phyloP scores from a whole-genome alignment of 2,888 invertebrate genomes.

The Sinelater perroti region DNA sequence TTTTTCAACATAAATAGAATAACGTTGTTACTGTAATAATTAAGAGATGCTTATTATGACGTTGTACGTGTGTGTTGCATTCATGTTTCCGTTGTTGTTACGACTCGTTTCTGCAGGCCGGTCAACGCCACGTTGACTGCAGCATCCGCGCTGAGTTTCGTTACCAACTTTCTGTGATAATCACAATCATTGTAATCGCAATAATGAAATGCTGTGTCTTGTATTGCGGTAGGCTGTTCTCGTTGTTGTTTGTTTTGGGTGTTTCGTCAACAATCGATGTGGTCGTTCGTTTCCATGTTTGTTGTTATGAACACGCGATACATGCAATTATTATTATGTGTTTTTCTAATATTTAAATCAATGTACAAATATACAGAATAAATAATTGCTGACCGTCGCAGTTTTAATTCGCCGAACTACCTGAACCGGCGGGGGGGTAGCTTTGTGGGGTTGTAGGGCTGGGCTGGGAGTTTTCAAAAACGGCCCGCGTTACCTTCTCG shows the following conservation, averaged over 20 bases:
- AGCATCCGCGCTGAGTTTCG: slow-evolving; percentile 42
- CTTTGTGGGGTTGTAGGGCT: too few species aligned
- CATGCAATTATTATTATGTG: slow-evolving; percentile 39
- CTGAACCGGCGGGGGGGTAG: too few species aligned
- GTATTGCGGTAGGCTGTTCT: slow-evolving; percentile 59
- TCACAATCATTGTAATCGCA: slow-evolving; percentile 62
- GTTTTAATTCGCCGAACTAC: too few species aligned
- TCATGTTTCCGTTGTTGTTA: not conserved
- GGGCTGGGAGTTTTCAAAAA: too few species aligned
- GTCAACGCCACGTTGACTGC: slow-evolving; percentile 24
- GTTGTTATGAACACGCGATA: slow-evolving; percentile 44
- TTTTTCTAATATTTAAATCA: slow-evolving; percentile 46
- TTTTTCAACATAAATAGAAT: slow-evolving; percentile 23
- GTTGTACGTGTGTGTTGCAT: slow-evolving; percentile 7
- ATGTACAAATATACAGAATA: slow-evolving; percentile 42
- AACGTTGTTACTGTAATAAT: slow-evolving; percentile 22
- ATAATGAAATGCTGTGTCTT: slow-evolving; percentile 62
- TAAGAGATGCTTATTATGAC: slow-evolving; percentile 21
- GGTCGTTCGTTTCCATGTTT: slow-evolving; percentile 39
- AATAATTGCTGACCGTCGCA: slow-evolving; percentile 18
- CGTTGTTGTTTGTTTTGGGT: slow-evolving; percentile 49
- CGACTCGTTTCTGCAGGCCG: slow-evolving; percentile 17
- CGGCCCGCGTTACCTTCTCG: too few species aligned
- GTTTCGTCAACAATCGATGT: slow-evolving; percentile 40
- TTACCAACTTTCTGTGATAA: slow-evolving; percentile 62